Evolutionary conservation across 2,113 vertebrate genomes (phyloP).

Genomic region (Brachyhypopomus gauderio): DNA sequence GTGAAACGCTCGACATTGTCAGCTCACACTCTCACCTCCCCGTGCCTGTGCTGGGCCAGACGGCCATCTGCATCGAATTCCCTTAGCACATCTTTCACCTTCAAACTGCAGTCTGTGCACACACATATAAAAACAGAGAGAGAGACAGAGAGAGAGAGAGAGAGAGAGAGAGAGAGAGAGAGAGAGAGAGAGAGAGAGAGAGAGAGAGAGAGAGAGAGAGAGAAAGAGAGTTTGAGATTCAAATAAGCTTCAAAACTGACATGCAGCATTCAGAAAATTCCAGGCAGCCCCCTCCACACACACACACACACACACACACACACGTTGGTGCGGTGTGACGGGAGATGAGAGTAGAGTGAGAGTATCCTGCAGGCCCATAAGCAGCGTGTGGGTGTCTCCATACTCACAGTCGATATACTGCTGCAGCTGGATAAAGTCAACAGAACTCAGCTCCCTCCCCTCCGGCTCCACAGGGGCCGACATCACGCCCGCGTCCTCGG

Average conservation of each 20-base stretch:
- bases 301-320: constrained; percentile 20
- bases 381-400: constrained; percentile 43
- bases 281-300: background rate
- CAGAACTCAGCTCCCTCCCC: constrained; percentile 83
- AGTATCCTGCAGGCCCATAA: constrained; percentile 5
- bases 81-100: constrained; percentile 88
- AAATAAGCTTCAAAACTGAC: constrained; percentile 14
- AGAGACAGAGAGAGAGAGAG: background rate
- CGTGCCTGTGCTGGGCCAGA: constrained; percentile 77
- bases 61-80: constrained; percentile 80
- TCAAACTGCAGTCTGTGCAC: constrained; percentile 82
- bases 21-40: constrained; percentile 80
- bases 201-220: background rate
- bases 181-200: too few species aligned
- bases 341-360: constrained; percentile 37
- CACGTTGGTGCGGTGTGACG: constrained; percentile 54
- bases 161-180: constrained; percentile 2
- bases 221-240: constrained; percentile 5
- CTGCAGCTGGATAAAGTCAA: constrained; percentile 91
- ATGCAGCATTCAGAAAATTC: background rate
- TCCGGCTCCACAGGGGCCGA: constrained; percentile 70
- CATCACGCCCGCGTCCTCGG: constrained; percentile 65
- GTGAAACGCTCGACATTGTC: constrained; percentile 28
- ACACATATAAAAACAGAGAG: constrained; percentile 51
- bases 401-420: constrained; percentile 94